A percentile compares a stretch with the other conserved stretches of the same genome.
Conservation (phyloP, 2,113 vertebrate species). For the Calidris pygmaea region DNA sequence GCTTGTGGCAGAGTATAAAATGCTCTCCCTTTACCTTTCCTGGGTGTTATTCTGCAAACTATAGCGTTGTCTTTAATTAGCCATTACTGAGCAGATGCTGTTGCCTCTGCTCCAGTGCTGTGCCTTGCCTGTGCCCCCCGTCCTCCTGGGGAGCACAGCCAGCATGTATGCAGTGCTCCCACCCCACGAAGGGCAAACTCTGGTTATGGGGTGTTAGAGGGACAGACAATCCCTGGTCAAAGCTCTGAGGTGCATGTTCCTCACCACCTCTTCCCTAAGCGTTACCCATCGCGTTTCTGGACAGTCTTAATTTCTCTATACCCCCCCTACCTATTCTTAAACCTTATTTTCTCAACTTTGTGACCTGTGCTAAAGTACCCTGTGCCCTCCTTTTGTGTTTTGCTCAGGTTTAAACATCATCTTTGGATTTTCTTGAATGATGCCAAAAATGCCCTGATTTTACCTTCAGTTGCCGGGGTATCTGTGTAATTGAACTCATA, state of each 20-base stretch:
- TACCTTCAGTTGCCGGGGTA: neutral
- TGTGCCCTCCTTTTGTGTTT: neutral
- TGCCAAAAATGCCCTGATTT: neutral
- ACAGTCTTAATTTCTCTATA: neutral
- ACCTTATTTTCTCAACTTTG: neutral
- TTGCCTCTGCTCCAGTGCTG: rapidly evolving
- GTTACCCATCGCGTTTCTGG: neutral
- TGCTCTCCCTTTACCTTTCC: neutral
- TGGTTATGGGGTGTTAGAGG: neutral
- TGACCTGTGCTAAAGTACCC: neutral
- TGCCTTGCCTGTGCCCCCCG: rapidly evolving
- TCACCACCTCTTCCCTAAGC: neutral
- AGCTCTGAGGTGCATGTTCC: neutral
- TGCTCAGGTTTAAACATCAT: neutral
- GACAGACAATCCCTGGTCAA: neutral
- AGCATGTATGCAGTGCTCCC: neutral
- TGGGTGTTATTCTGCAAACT: neutral
- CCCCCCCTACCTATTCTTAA: neutral
- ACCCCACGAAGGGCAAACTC: rapidly evolving
- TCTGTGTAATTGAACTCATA: neutral
- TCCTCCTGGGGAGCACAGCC: neutral
- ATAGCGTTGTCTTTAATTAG: neutral
- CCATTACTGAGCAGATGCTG: neutral
- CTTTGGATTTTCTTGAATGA: neutral
- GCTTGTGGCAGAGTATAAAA: neutral